phyloP scores from a whole-genome alignment of 2,113 vertebrate genomes.

The Xenus cinereus region DNA sequence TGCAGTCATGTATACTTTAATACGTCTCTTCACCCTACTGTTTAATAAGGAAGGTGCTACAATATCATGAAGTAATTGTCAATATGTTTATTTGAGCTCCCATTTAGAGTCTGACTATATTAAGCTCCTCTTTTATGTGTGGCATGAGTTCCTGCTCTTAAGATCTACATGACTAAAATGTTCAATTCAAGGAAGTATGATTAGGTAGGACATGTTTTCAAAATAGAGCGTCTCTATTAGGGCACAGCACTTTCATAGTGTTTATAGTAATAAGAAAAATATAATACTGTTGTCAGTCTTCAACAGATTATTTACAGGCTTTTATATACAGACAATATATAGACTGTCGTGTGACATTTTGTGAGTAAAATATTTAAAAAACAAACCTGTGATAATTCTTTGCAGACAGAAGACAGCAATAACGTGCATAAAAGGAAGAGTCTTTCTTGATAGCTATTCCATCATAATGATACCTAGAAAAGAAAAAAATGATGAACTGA shows the following conservation, averaged over 20 bases:
- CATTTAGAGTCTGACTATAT: background rate
- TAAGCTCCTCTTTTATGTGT: background rate
- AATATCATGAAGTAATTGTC: background rate
- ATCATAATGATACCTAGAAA: conserved; percentile 69
- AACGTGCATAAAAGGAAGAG: conserved; percentile 68
- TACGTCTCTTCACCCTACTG: background rate
- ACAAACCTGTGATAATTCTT: conserved; percentile 60
- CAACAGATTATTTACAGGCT: background rate
- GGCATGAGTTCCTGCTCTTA: background rate
- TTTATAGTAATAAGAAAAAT: background rate
- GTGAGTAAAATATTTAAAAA: background rate
- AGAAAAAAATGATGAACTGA: background rate
- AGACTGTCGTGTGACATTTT: background rate
- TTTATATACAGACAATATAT: background rate
- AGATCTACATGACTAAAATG: background rate
- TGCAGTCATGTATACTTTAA: background rate
- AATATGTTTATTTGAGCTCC: background rate
- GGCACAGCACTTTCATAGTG: background rate
- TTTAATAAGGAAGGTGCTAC: background rate
- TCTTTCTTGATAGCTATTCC: conserved; percentile 72
- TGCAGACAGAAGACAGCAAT: conserved; percentile 62
- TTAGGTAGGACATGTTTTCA: background rate
- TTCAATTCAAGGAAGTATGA: background rate
- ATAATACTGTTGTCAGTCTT: background rate
- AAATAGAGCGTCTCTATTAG: background rate